Evolutionary conservation across 2,888 invertebrate species (phyloP).

Genomic region (Cinara cedri): DNA sequence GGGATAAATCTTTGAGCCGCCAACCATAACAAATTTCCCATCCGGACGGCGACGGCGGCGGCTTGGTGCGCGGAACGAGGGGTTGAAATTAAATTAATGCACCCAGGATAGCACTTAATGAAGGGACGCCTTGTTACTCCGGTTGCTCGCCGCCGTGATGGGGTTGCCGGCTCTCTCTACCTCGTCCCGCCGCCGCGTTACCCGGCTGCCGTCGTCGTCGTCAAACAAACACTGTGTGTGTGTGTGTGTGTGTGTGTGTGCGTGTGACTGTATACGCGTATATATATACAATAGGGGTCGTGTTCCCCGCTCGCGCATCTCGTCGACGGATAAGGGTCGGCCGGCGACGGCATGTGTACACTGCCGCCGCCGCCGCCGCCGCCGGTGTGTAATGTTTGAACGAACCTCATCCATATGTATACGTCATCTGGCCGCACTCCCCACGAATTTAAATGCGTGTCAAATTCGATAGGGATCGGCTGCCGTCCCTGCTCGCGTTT

Average conservation of each 20-base stretch:
- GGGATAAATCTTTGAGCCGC: constrained; percentile 44
- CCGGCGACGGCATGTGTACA: constrained; percentile 7
- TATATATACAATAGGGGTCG: constrained; percentile 31
- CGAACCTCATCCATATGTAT: constrained; percentile 57
- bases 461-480: constrained; percentile 56
- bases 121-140: constrained; percentile 56
- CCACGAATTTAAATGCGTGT: constrained; percentile 56
- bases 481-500: constrained; percentile 9
- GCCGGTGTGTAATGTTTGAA: constrained; percentile 42
- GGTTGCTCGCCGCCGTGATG: constrained; percentile 27
- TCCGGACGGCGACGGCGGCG: not conserved
- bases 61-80: constrained; percentile 1
- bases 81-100: constrained; percentile 56
- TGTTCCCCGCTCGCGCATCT: not conserved
- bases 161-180: constrained; percentile 59
- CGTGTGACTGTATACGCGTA: no score
- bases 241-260: no score
- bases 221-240: constrained; percentile 51
- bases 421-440: constrained; percentile 52
- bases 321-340: constrained; percentile 25
- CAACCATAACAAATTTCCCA: constrained; percentile 50
- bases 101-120: constrained; percentile 57
- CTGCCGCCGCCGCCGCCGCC: constrained; percentile 17
- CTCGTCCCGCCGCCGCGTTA: constrained; percentile 14
- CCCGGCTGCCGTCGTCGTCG: constrained; percentile 10